Percentiles rank a stretch among this genome's conserved stretches.
These are phyloP conservation scores for Drosophila rellima DNA, from an alignment of 2,888 invertebrate species.

Conservation along the genomic window DNA sequence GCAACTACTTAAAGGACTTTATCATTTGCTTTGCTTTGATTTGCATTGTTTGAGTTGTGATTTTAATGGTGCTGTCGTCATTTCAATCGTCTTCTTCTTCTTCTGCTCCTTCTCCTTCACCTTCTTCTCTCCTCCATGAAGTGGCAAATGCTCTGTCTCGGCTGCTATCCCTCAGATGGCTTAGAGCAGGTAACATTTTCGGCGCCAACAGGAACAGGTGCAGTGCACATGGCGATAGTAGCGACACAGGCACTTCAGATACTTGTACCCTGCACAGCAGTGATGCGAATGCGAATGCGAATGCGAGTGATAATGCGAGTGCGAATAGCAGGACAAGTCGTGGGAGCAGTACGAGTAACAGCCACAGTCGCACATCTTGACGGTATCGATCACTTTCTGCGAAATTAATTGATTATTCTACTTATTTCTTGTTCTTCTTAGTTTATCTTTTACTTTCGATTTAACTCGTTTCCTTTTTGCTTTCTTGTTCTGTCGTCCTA, in stretches of 20 bases:
- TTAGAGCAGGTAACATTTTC: slow-evolving; percentile 76
- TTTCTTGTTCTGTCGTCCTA: slow-evolving; percentile 43
- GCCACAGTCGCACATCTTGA: slow-evolving; percentile 75
- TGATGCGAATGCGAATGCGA: slow-evolving; percentile 78
- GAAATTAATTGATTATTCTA: background rate
- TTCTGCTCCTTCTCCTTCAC: background rate
- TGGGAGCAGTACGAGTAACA: slow-evolving; percentile 75
- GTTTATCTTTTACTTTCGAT: background rate
- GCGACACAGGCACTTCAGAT: slow-evolving; percentile 76
- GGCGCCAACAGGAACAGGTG: slow-evolving; percentile 78
- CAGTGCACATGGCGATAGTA: slow-evolving; percentile 74
- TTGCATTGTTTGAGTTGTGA: slow-evolving; percentile 72
- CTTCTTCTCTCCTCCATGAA: background rate
- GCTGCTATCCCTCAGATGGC: slow-evolving; percentile 1
- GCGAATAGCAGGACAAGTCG: slow-evolving; percentile 72
- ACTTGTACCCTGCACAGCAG: slow-evolving; percentile 76
- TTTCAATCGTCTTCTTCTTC: slow-evolving; percentile 8
- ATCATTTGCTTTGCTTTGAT: slow-evolving; percentile 67
- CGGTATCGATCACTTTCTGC: slow-evolving; percentile 12
- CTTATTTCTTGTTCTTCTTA: background rate
- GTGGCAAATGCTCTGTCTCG: slow-evolving; percentile 8
- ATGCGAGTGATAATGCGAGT: slow-evolving; percentile 70
- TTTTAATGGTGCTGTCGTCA: slow-evolving; percentile 54
- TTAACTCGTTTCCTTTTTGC: background rate
- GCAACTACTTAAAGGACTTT: slow-evolving; percentile 79